phyloP scores from a whole-genome alignment of 1,140 invertebrate genomes.

The Tetranychus cinnabarinus region DNA sequence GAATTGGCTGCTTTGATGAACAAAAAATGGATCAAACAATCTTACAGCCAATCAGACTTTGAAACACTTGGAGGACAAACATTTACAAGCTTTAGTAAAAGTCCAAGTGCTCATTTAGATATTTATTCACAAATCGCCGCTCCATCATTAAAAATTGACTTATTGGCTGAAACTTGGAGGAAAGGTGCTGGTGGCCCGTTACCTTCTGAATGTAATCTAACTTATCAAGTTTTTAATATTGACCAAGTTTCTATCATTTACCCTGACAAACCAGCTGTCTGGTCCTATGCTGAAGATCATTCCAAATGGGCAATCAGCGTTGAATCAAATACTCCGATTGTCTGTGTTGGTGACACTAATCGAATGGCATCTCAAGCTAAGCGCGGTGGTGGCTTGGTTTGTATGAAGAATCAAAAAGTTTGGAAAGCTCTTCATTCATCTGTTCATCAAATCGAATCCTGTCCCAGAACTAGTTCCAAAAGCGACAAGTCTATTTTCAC shows the following conservation, averaged over 20 bases:
- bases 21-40: neutral
- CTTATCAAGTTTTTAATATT: slow-evolving; percentile 41
- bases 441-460: neutral
- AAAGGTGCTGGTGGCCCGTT: slow-evolving; percentile 38
- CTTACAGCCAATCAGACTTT: neutral
- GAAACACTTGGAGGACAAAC: neutral
- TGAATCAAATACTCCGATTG: slow-evolving; percentile 32
- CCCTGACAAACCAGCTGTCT: slow-evolving; percentile 16
- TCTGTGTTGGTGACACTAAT: slow-evolving; percentile 80
- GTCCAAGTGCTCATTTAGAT: slow-evolving; percentile 32
- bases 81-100: slow-evolving; percentile 32
- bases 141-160: slow-evolving; percentile 35
- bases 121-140: slow-evolving; percentile 59
- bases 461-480: neutral
- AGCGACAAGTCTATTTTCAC: neutral
- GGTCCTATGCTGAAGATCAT: slow-evolving; percentile 44
- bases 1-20: neutral
- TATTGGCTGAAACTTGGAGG: slow-evolving; percentile 66
- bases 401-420: slow-evolving; percentile 17
- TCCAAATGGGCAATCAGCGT: slow-evolving; percentile 68
- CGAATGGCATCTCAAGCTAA: slow-evolving; percentile 46
- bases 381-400: slow-evolving; percentile 58
- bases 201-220: slow-evolving; percentile 27
- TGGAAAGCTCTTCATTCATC: neutral
- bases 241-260: slow-evolving; percentile 24